Conservation (phyloP, 2,888 invertebrate genomes). For the Trachelus tabidus region DNA sequence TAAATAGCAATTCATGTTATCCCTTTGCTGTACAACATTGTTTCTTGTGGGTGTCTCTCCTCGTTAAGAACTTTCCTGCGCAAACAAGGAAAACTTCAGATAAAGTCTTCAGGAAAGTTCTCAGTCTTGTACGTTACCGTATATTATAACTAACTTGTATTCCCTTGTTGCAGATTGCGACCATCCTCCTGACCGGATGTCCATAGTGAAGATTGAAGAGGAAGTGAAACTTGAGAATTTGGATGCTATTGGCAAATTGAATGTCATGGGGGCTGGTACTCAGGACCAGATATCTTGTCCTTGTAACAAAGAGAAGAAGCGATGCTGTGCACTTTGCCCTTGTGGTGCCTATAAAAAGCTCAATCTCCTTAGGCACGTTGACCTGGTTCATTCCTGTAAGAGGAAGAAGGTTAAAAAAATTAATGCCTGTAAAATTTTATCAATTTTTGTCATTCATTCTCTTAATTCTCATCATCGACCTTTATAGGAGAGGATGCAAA, state of each 20-base stretch:
- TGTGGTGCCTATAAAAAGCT: too few relatives aligned
- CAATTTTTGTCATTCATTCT: background rate
- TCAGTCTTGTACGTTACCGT: background rate
- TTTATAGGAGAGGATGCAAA: background rate
- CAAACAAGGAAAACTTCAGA: background rate
- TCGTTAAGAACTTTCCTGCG: background rate
- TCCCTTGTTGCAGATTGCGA: background rate
- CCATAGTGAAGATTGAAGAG: background rate
- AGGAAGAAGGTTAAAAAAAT: background rate
- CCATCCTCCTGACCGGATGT: background rate
- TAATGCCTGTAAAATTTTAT: background rate
- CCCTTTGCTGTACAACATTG: background rate
- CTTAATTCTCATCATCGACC: background rate
- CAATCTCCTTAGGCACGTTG: too few relatives aligned
- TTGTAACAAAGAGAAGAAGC: background rate
- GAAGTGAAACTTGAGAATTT: background rate
- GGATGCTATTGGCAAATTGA: background rate
- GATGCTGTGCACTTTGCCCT: too few relatives aligned
- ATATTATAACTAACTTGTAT: background rate
- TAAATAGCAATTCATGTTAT: background rate
- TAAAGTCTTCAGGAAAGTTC: background rate
- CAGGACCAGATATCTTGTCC: constrained; percentile 36
- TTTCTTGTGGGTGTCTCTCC: background rate
- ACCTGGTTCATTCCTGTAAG: too few relatives aligned
- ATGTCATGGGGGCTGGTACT: too few relatives aligned